Evolutionary conservation across 2,888 invertebrate species (phyloP).

Genomic region (Melipona beecheii): DNA sequence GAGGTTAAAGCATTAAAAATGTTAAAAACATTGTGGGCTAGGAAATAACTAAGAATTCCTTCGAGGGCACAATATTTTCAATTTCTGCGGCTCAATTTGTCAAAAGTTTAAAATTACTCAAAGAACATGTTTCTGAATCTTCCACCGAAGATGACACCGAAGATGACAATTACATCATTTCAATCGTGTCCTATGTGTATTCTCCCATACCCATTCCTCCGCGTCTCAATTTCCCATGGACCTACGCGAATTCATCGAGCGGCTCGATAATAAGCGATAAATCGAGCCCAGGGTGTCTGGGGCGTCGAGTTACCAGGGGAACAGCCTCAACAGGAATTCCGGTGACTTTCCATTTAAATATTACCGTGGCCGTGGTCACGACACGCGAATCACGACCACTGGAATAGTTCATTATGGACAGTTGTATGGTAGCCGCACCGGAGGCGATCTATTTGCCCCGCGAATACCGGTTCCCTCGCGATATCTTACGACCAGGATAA

Average conservation of each 20-base stretch:
- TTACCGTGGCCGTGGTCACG: conserved; percentile 58
- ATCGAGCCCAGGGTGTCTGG: conserved; percentile 10
- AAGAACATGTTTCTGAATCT: too few species aligned
- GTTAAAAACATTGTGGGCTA: too few species aligned
- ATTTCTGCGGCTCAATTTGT: too few species aligned
- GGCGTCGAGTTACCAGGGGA: neutral
- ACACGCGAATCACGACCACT: conserved; percentile 57
- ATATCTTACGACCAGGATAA: conserved; percentile 63
- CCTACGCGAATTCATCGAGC: neutral
- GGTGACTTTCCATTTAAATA: conserved; percentile 65
- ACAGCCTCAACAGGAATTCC: conserved; percentile 50
- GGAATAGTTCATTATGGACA: conserved; percentile 66
- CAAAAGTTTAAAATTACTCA: too few species aligned
- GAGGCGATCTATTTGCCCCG: conserved; percentile 60
- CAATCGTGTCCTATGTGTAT: too few species aligned
- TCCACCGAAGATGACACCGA: too few species aligned
- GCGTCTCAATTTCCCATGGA: neutral
- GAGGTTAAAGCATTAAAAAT: too few species aligned
- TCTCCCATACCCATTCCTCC: neutral
- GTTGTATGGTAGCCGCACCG: conserved; percentile 53
- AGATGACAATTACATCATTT: too few species aligned
- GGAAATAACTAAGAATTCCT: too few species aligned
- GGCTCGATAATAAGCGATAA: conserved; percentile 39
- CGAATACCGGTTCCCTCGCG: conserved; percentile 49
- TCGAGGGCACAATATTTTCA: too few species aligned